Evolutionary conservation across 1,140 invertebrate genomes (phyloP).

Genomic region (Drosophila erecta): DNA sequence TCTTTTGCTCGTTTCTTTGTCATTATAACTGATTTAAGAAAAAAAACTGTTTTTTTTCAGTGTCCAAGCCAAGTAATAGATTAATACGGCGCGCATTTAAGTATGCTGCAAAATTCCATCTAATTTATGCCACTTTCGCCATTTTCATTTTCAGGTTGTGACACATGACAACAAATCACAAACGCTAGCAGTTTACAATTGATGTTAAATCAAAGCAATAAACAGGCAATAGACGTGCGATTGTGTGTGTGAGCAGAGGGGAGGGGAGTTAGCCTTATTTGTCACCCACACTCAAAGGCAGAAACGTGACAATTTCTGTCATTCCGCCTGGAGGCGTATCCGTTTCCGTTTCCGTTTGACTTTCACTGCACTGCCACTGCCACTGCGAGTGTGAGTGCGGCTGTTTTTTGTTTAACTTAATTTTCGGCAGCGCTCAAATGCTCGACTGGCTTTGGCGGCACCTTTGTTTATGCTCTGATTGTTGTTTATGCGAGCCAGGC

Average conservation of each 20-base stretch:
- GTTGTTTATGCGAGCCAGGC: constrained; percentile 53
- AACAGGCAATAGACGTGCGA: constrained; percentile 15
- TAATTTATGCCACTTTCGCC: neutral
- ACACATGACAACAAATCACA: constrained; percentile 64
- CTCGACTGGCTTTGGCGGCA: constrained; percentile 36
- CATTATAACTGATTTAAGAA: neutral
- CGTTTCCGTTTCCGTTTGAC: constrained; percentile 65
- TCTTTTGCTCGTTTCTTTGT: neutral
- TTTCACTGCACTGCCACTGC: constrained; percentile 36
- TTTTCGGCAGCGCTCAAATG: constrained; percentile 44
- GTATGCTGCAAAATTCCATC: constrained; percentile 1
- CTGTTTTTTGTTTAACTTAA: constrained; percentile 60
- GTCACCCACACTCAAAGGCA: constrained; percentile 41
- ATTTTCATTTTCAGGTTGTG: constrained; percentile 36
- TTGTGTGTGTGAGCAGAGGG: constrained; percentile 1
- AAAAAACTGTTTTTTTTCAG: neutral
- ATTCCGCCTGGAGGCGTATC: constrained; percentile 60
- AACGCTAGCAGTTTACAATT: constrained; percentile 65
- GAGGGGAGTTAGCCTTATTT: constrained; percentile 22
- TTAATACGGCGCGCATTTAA: constrained; percentile 48
- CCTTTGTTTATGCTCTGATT: constrained; percentile 62
- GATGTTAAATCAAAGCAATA: constrained; percentile 73
- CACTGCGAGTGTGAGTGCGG: neutral
- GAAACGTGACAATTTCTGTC: constrained; percentile 62
- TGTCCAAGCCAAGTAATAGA: constrained; percentile 47